phyloP scores from a whole-genome alignment of 2,113 vertebrate species.

The Glareola pratincola region DNA sequence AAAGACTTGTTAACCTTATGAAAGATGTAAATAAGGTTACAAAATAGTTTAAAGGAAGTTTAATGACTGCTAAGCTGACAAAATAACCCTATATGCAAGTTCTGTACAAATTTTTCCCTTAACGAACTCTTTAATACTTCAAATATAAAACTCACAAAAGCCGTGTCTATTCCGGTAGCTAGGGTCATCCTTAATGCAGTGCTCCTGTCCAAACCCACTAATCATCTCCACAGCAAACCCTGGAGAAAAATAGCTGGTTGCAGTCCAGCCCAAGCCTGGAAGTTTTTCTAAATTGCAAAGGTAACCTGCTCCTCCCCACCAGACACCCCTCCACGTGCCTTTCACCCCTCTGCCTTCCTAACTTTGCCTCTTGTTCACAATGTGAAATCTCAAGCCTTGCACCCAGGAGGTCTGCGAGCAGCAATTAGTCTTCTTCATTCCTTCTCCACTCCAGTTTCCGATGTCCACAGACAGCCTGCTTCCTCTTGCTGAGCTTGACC shows the following conservation, averaged over 20 bases:
- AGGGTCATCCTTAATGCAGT: not conserved
- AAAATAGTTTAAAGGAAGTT: not conserved
- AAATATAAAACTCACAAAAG: not conserved
- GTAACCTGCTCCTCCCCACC: not conserved
- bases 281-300: not conserved
- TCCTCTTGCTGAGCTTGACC: not conserved
- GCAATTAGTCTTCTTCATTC: not conserved
- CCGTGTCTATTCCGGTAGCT: not conserved
- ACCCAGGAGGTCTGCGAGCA: not conserved
- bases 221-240: not conserved
- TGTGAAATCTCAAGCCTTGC: not conserved
- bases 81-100: not conserved
- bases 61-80: not conserved
- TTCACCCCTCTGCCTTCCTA: not conserved
- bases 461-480: not conserved
- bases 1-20: not conserved
- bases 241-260: not conserved
- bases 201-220: not conserved
- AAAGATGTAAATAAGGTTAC: not conserved
- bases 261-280: not conserved
- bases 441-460: not conserved
- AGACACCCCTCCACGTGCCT: accelerated
- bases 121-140: not conserved
- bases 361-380: not conserved
- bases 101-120: not conserved